These are phyloP conservation scores for Stegodyphus mimosarum DNA, from an alignment of 1,140 invertebrate genomes.

Conservation along the genomic window DNA sequence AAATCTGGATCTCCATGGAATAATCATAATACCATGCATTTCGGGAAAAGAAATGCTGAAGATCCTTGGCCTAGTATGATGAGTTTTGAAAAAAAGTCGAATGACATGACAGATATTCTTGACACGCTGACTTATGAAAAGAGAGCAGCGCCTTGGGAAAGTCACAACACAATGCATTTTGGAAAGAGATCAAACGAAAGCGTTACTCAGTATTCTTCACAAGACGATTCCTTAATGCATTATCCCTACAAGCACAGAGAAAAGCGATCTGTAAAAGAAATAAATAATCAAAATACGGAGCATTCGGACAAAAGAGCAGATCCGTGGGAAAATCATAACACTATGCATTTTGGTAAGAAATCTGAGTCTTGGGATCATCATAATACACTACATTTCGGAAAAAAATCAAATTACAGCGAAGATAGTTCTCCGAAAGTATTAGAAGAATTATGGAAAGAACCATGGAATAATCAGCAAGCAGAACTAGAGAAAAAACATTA, in stretches of 20 bases:
- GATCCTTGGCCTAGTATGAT: constrained; percentile 33
- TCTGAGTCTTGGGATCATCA: constrained; percentile 13
- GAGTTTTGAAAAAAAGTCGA: constrained; percentile 16
- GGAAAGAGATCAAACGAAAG: background rate
- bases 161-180: constrained; percentile 18
- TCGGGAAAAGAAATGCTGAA: constrained; percentile 13
- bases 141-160: constrained; percentile 11
- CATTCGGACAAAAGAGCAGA: constrained; percentile 22
- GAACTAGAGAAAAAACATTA: background rate
- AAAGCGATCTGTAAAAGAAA: background rate
- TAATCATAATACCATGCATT: constrained; percentile 10
- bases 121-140: constrained; percentile 23
- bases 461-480: constrained; percentile 10
- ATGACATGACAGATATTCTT: constrained; percentile 7
- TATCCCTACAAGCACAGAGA: background rate
- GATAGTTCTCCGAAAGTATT: background rate
- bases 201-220: background rate
- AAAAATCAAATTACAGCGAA: background rate
- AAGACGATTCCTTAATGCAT: background rate
- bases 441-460: constrained; percentile 10
- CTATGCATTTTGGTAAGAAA: constrained; percentile 35
- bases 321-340: constrained; percentile 12
- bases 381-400: constrained; percentile 9
- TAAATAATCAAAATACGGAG: background rate
- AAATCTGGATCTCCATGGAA: constrained; percentile 4